These are phyloP conservation scores for Chlamydotis undulata DNA, from an alignment of 2,113 vertebrate genomes.

Conservation along the genomic window DNA sequence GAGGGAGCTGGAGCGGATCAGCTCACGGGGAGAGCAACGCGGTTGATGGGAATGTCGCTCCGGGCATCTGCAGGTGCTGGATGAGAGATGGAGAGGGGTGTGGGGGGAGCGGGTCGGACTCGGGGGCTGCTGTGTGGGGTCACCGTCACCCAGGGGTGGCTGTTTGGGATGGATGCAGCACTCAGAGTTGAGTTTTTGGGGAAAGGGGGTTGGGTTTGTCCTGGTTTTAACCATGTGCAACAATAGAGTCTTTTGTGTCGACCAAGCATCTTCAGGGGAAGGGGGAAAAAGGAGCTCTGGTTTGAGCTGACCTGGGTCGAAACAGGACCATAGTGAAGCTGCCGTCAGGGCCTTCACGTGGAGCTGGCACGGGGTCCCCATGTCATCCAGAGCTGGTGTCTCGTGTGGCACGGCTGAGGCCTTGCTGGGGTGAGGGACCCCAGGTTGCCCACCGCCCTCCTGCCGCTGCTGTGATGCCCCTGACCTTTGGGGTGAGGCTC, in stretches of 20 bases:
- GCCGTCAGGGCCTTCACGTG: neutral
- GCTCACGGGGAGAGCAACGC: neutral
- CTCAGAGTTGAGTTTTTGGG: neutral
- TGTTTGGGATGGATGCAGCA: neutral
- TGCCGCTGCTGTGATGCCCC: fast-evolving
- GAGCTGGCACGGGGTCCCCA: neutral
- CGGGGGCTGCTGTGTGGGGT: neutral
- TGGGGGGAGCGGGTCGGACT: neutral
- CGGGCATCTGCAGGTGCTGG: fast-evolving
- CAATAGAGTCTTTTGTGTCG: neutral
- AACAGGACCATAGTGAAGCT: neutral
- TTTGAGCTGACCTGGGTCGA: neutral
- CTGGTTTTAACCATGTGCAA: neutral
- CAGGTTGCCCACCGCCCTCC: fast-evolving
- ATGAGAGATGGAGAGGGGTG: neutral
- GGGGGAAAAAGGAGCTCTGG: neutral
- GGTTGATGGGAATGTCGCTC: neutral
- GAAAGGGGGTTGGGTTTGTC: neutral
- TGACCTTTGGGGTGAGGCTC: neutral
- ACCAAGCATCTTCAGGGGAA: neutral
- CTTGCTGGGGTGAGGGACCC: neutral
- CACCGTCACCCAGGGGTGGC: neutral
- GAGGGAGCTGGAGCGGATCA: neutral
- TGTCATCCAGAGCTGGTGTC: neutral
- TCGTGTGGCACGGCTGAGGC: neutral